phyloP scores from a whole-genome alignment of 2,888 invertebrate species.

The Exephanes ischioxanthus region DNA sequence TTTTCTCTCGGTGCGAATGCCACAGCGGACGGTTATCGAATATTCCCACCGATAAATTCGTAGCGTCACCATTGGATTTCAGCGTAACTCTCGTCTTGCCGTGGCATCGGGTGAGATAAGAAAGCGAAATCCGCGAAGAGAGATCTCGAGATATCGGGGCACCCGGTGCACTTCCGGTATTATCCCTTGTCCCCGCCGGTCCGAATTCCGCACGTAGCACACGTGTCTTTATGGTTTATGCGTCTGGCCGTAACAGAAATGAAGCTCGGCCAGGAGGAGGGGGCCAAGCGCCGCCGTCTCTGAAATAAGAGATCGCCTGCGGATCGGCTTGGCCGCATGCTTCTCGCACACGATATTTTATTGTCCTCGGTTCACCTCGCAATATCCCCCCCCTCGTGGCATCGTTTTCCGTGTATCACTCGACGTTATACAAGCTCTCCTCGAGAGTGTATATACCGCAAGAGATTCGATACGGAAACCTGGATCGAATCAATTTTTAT shows the following conservation, averaged over 20 bases:
- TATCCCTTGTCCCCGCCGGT: slow-evolving; percentile 5
- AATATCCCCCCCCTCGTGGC: background rate
- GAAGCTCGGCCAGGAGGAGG: slow-evolving; percentile 31
- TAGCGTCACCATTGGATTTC: slow-evolving; percentile 66
- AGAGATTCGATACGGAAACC: slow-evolving; percentile 60
- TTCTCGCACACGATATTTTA: slow-evolving; percentile 71
- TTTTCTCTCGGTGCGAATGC: slow-evolving; percentile 68
- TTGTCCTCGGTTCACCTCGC: slow-evolving; percentile 61
- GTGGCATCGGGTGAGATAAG: slow-evolving; percentile 33
- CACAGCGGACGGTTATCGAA: slow-evolving; percentile 75
- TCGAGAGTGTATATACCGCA: background rate
- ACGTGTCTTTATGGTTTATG: slow-evolving; percentile 78
- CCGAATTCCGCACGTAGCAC: slow-evolving; percentile 65
- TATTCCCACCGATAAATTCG: slow-evolving; percentile 76
- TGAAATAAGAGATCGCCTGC: slow-evolving; percentile 57
- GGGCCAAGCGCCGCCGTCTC: background rate
- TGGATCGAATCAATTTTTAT: slow-evolving; percentile 64
- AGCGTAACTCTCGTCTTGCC: slow-evolving; percentile 31
- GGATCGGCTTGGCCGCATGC: slow-evolving; percentile 33
- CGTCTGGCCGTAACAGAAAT: slow-evolving; percentile 72
- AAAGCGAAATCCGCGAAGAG: slow-evolving; percentile 53
- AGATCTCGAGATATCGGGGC: slow-evolving; percentile 56
- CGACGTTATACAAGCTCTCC: background rate
- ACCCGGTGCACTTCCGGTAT: slow-evolving; percentile 52
- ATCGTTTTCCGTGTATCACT: slow-evolving; percentile 41